A percentile compares a stretch with the other conserved stretches of the same genome.
These are phyloP conservation scores for Drosophila dives DNA, from an alignment of 2,888 invertebrate species.

Conservation along the genomic window DNA sequence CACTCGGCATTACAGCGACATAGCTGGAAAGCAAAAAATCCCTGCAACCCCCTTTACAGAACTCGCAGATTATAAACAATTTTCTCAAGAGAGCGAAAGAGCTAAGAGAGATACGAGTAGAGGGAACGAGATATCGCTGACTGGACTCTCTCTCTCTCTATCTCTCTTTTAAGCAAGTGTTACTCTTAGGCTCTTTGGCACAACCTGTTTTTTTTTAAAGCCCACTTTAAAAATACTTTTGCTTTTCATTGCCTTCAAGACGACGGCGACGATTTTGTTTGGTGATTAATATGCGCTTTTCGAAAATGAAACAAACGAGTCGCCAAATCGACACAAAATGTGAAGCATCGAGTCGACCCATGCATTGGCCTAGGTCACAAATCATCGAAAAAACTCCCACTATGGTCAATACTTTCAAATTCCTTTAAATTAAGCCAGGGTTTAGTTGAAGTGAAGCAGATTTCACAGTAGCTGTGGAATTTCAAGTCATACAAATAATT, in stretches of 20 bases:
- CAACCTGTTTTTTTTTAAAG: slow-evolving; percentile 75
- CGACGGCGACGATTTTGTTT: slow-evolving; percentile 62
- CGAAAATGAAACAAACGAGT: slow-evolving; percentile 64
- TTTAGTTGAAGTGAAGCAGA: background rate
- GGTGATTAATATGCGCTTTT: slow-evolving; percentile 79
- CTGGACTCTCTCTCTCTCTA: background rate
- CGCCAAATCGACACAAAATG: slow-evolving; percentile 55
- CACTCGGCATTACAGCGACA: slow-evolving; percentile 66
- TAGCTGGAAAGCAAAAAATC: slow-evolving; percentile 25
- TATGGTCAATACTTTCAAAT: slow-evolving; percentile 2
- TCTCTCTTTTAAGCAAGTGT: slow-evolving; percentile 65
- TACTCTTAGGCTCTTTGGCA: slow-evolving; percentile 65
- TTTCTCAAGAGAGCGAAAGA: slow-evolving; percentile 44
- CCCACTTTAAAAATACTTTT: slow-evolving; percentile 79
- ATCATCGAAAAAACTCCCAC: slow-evolving; percentile 2
- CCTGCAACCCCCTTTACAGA: background rate
- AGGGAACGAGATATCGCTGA: background rate
- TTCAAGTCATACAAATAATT: too few relatives aligned
- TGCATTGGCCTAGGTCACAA: slow-evolving; percentile 63
- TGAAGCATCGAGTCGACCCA: slow-evolving; percentile 44
- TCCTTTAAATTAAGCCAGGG: background rate
- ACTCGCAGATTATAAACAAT: slow-evolving; percentile 22
- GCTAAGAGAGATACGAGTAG: background rate
- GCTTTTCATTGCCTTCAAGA: slow-evolving; percentile 77
- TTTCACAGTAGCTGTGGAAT: background rate